phyloP scores from a whole-genome alignment of 2,797 vertebrate genomes.

The Microhierax caerulescens region DNA sequence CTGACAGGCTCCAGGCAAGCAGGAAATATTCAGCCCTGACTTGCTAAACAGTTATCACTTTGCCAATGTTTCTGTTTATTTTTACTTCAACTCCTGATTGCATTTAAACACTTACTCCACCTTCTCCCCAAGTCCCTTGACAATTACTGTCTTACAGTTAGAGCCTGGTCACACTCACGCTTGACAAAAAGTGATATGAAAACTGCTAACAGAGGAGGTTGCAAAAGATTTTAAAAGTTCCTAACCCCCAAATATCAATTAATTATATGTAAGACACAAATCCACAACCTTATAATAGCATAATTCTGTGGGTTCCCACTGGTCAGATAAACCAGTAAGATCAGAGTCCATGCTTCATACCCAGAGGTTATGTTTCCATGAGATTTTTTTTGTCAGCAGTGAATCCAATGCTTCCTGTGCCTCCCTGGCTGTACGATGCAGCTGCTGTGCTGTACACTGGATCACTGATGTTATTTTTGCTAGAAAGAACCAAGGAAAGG shows the following conservation, averaged over 20 bases:
- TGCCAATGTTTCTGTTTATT: slow-evolving; percentile 1
- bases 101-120: background rate
- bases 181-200: background rate
- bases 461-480: background rate
- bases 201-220: background rate
- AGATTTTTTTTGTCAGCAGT: background rate
- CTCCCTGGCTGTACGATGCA: background rate
- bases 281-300: background rate
- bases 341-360: background rate
- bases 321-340: background rate
- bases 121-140: background rate
- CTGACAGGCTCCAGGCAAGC: background rate
- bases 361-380: background rate
- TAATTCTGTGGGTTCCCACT: background rate
- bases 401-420: background rate
- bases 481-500: background rate
- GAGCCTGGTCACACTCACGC: background rate
- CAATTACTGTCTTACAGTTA: background rate
- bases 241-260: background rate
- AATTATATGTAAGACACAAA: background rate
- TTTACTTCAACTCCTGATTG: slow-evolving; percentile 8
- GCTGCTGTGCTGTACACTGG: background rate
- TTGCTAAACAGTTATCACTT: background rate
- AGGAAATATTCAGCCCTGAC: background rate
- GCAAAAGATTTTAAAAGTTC: background rate